Base-by-base conservation (phyloP, 2,113 vertebrate species). In the Cnemophilus loriae region DNA sequence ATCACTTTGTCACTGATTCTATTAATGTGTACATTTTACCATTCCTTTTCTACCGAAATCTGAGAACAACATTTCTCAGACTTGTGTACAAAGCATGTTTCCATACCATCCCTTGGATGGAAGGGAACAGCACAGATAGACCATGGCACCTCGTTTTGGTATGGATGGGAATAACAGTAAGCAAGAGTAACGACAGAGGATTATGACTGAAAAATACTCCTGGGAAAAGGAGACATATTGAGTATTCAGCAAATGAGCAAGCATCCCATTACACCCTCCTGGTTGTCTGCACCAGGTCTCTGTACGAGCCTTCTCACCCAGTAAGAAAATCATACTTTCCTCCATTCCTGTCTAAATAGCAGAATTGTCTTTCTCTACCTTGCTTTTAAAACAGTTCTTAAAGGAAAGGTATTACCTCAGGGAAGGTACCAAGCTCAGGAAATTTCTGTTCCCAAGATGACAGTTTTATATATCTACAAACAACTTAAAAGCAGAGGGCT, bases 401-500 rank as follows among this genome's bases (percentile, higher is more conserved):
- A 92, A 90, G 50, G 37, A 73, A 94, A 82, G 50, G 50, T 85
- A 70, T 93, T 83, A 85, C 84, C 85, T 88, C 79, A 63, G 80
- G 73, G 69, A 92, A 93, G 35, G 57, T 81, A 86, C 44, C 21
- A 61, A 78, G 41, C 39, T 50, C 49, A 64, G 80, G 90, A 94
- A 89, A 76, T 84, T 75, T 94, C 69, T 92, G 61, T 52, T 93
- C 83, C 69, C 80, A 68, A 64, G 61, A 71, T 81, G 73, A 75
- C 70, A 87, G 83, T 88, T 90, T 78, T 60, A 61, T 92, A 65
- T 46, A 71, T 87, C 87, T 89, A 90, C 41, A 80, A 94, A 92
- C 68, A 97, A 69, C 52, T 84, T 92, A 59, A 81, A 96, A 87
- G 56, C 30, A 28, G 73, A 92, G 32, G 33, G 47, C 41, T 94